These are phyloP conservation scores for Dreissena rostriformis DNA, from an alignment of 1,140 invertebrate genomes.

Conservation along the genomic window DNA sequence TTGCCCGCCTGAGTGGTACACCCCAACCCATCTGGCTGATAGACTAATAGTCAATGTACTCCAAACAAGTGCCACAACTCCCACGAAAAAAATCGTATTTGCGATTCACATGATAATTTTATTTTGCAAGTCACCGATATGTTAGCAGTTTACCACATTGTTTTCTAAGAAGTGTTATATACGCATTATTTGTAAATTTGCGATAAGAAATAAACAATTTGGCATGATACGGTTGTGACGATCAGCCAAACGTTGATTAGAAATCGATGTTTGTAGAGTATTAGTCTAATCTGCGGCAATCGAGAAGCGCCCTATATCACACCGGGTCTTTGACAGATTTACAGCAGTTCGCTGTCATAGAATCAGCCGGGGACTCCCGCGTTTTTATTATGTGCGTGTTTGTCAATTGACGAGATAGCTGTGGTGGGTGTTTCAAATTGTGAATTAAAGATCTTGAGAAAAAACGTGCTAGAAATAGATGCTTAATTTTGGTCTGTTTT, in stretches of 20 bases:
- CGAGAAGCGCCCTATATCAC: not conserved
- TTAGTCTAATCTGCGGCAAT: not conserved
- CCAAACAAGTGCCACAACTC: constrained; percentile 9
- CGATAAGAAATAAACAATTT: constrained; percentile 26
- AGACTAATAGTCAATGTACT: not conserved
- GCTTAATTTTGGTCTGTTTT: too few relatives aligned
- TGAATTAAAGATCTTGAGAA: too few relatives aligned
- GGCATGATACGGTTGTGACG: constrained; percentile 24
- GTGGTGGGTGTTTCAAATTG: too few relatives aligned
- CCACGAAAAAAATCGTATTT: not conserved
- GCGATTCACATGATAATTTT: not conserved
- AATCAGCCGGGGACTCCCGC: too few relatives aligned
- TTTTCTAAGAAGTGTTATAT: constrained; percentile 6
- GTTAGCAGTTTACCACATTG: constrained; percentile 8
- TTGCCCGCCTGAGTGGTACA: too few relatives aligned
- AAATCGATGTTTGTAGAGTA: not conserved
- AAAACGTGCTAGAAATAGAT: too few relatives aligned
- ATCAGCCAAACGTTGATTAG: not conserved
- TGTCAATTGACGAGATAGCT: too few relatives aligned
- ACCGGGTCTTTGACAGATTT: not conserved
- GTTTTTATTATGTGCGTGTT: too few relatives aligned
- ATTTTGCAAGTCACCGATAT: not conserved
- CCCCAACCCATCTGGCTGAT: too few relatives aligned
- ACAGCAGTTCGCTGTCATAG: not conserved
- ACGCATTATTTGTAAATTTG: constrained; percentile 31